Evolutionary conservation across 64 coral and sea anemone genomes (phyloP).

Genomic region (Montipora cactus): DNA sequence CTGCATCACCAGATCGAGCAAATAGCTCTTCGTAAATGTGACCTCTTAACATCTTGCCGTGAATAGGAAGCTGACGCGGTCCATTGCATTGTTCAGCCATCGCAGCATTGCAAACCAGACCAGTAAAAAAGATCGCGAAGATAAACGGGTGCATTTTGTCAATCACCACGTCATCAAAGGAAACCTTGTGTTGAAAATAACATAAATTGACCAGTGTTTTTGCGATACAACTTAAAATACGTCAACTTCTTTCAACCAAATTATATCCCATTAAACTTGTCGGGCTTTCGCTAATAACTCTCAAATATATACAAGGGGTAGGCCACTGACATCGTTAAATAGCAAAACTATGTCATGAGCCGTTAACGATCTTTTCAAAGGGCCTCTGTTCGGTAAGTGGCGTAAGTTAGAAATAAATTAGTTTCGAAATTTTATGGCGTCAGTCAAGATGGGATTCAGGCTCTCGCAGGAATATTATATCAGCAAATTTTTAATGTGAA

Average conservation of each 20-base stretch:
- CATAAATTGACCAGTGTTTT: background rate
- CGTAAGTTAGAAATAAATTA: too few species aligned
- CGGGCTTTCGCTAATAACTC: too few species aligned
- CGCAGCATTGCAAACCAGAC: background rate
- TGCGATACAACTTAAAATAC: background rate
- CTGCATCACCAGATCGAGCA: background rate
- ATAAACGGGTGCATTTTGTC: background rate
- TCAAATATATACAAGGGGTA: too few species aligned
- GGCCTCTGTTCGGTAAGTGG: too few species aligned
- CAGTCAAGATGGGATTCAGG: too few species aligned
- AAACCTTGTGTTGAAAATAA: background rate
- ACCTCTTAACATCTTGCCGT: background rate
- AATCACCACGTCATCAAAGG: background rate
- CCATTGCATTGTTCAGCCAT: background rate
- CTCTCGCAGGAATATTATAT: too few species aligned
- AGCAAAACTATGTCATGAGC: too few species aligned
- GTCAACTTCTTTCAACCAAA: background rate
- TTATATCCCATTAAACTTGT: too few species aligned
- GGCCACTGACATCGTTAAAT: too few species aligned
- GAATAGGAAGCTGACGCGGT: background rate
- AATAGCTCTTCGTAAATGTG: background rate
- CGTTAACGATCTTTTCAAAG: too few species aligned
- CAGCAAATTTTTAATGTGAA: too few species aligned
- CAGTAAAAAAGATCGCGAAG: background rate
- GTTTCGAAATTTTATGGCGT: too few species aligned